Evolutionary conservation across 2,888 invertebrate species (phyloP), one percentile per base, ranked within the genome.

Genomic region (Tenthredo scrophulariae): DNA sequence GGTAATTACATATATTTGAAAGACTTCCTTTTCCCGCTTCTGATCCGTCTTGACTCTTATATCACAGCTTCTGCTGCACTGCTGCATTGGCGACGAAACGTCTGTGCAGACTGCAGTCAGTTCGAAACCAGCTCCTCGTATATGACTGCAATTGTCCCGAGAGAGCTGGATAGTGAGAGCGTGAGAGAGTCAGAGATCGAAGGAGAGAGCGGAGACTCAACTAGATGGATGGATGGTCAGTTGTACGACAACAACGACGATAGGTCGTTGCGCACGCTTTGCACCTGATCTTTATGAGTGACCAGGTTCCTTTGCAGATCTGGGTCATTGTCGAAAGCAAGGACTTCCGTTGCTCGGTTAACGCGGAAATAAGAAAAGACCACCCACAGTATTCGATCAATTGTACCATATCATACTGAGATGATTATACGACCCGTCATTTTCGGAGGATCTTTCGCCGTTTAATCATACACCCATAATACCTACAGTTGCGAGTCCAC

Each of bases 261-360:
- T 62, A 46, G 65, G 50, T 83, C 83, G 83, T 50, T 65, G 83
- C 29, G 83, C 67, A 67, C 33, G 83, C 22, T 70, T 83, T 83
- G 67, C 83, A 83, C 83, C 83, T 65, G 67, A 83, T 83, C 83
- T 65, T 83, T 83, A 83, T 33, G 83, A 43, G 67, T 46, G 46
- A 67, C 67, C 83, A 83, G 83, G 65, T 83, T 67, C 65, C 50
- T 70, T 43, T 50, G n/a, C 65, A 33, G 83, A 87, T 84, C 84
- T 87, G 82, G 87, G 87, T 87, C 87, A 87, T 87, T 87, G 87
- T 85, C 87, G 84, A 87, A 87, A 87, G 87, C 86, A 87, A 87
- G 87, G 87, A 50, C 50, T 70, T 65, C 83, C 67, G 65, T 70
- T 67, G 29, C 46, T 15, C 29, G 67, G 50, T 67, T 26, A 70